Evolutionary conservation across 2,888 invertebrate species (phyloP).

Genomic region (Pyrocoelia pectoralis): DNA sequence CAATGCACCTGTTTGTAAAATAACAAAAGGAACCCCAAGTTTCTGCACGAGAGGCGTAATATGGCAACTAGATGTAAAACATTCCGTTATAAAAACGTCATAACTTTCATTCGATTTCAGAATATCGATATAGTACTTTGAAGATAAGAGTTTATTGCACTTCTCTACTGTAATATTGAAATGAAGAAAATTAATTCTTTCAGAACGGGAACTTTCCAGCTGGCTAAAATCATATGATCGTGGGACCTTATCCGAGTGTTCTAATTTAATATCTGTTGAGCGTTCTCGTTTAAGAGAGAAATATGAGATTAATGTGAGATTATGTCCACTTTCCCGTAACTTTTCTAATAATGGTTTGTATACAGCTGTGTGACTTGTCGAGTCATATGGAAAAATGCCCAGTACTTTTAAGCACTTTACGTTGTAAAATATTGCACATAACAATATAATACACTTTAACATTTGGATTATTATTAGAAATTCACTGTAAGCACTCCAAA

Average conservation of each 20-base stretch:
- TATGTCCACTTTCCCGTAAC: neutral
- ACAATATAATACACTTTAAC: neutral
- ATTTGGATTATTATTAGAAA: too few relatives aligned
- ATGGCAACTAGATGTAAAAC: neutral
- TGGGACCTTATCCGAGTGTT: too few relatives aligned
- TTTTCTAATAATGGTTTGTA: neutral
- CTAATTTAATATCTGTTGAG: neutral
- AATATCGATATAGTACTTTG: neutral
- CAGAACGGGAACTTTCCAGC: too few relatives aligned
- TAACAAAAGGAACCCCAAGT: constrained; percentile 64
- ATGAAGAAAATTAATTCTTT: too few relatives aligned
- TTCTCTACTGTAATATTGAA: too few relatives aligned
- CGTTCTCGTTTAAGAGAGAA: neutral
- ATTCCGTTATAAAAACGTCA: neutral
- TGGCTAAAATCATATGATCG: too few relatives aligned
- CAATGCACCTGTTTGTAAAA: constrained; percentile 61
- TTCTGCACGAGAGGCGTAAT: constrained; percentile 63
- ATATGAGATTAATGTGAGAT: neutral
- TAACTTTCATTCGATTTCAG: neutral
- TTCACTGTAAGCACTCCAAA: too few relatives aligned
- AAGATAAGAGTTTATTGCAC: neutral
- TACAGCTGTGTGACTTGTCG: neutral
- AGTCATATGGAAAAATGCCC: neutral
- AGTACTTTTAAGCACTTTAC: neutral
- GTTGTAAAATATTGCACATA: neutral